These are phyloP conservation scores for Catocala fraxini DNA, from an alignment of 2,888 invertebrate species.

Conservation along the genomic window DNA sequence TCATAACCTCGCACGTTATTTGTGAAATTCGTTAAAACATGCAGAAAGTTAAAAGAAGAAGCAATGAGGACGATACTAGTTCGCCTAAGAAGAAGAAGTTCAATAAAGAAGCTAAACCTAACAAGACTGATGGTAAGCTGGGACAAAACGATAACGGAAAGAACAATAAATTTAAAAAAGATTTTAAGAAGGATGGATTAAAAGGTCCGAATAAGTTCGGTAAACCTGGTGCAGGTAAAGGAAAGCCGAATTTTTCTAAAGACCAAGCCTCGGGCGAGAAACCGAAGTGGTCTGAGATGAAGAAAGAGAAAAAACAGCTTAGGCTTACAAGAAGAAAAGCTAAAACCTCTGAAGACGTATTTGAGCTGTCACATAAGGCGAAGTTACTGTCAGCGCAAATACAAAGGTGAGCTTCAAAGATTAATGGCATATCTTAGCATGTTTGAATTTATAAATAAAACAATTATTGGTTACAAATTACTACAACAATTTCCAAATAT, in stretches of 20 bases:
- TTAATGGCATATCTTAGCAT: too few species aligned
- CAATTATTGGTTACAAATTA: too few species aligned
- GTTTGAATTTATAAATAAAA: too few species aligned
- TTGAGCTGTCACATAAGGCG: constrained; percentile 81
- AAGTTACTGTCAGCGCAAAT: constrained; percentile 80
- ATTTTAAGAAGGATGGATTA: constrained; percentile 37
- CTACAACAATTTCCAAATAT: too few species aligned
- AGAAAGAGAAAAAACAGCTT: constrained; percentile 91
- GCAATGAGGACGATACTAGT: constrained; percentile 51
- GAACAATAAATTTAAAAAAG: constrained; percentile 37
- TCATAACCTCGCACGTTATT: constrained; percentile 42
- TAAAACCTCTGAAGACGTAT: constrained; percentile 79
- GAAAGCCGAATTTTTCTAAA: constrained; percentile 60
- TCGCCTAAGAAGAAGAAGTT: constrained; percentile 72
- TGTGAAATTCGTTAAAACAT: constrained; percentile 51
- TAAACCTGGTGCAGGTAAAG: constrained; percentile 49
- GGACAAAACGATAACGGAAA: constrained; percentile 30
- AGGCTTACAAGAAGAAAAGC: constrained; percentile 89
- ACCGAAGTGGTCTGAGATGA: constrained; percentile 92
- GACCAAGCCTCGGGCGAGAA: constrained; percentile 69
- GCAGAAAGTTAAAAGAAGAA: constrained; percentile 79
- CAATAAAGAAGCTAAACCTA: constrained; percentile 47
- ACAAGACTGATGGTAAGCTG: constrained; percentile 28
- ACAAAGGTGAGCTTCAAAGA: constrained; percentile 64
- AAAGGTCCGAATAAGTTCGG: constrained; percentile 48